These are phyloP conservation scores for Yponomeuta cagnagella DNA, from an alignment of 2,888 invertebrate genomes.

Conservation along the genomic window DNA sequence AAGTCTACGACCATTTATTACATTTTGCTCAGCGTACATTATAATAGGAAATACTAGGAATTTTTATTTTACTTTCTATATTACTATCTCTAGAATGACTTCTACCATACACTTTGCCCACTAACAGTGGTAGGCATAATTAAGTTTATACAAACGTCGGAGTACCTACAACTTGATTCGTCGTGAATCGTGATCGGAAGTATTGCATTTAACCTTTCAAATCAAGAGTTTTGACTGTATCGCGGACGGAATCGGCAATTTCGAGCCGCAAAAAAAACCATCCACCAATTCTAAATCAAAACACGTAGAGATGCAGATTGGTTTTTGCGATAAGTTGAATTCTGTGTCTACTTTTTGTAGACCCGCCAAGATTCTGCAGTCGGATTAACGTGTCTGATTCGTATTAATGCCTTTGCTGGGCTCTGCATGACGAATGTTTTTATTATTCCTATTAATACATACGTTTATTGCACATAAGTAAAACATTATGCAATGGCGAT, in stretches of 20 bases:
- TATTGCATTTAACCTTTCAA: background rate
- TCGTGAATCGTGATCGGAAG: background rate
- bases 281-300: conserved; percentile 55
- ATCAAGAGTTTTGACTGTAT: background rate
- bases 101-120: too few species aligned
- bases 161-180: too few species aligned
- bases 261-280: conserved; percentile 43
- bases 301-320: conserved; percentile 52
- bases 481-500: too few species aligned
- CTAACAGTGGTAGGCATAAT: background rate
- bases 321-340: conserved; percentile 48
- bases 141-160: background rate
- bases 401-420: conserved; percentile 8
- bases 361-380: conserved; percentile 21
- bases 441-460: too few species aligned
- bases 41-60: too few species aligned
- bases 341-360: conserved; percentile 27
- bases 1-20: background rate
- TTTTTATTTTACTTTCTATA: too few species aligned
- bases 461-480: too few species aligned
- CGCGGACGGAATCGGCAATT: conserved; percentile 9
- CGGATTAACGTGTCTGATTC: conserved; percentile 26
- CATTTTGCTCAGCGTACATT: background rate
- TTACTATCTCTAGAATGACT: too few species aligned
- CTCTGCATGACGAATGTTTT: background rate